Conservation (phyloP, 2,888 invertebrate species). For the Agriotes lineatus region DNA sequence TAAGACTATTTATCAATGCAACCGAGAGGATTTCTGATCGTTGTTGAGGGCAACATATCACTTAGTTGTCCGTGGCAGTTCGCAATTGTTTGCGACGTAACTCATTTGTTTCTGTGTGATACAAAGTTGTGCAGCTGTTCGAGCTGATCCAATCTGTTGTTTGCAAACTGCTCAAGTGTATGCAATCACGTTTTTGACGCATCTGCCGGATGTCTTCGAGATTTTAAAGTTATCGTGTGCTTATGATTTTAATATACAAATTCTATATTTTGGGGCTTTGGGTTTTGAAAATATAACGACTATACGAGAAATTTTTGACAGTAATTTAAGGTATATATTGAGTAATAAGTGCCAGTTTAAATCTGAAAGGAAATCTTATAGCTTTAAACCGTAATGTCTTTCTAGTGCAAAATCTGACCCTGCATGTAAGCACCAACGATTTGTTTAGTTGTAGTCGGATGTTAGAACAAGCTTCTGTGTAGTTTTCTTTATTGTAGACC, state of each 20-base stretch:
- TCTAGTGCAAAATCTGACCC: constrained; percentile 18
- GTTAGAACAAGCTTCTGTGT: neutral
- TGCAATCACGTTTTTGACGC: too few relatives aligned
- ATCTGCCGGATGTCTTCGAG: too few relatives aligned
- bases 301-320: too few relatives aligned
- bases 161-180: neutral
- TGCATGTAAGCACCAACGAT: neutral
- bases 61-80: constrained; percentile 7
- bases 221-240: too few relatives aligned
- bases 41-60: constrained; percentile 13
- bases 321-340: neutral
- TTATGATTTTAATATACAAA: too few relatives aligned
- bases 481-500: neutral
- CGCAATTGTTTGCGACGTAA: neutral
- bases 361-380: constrained; percentile 21
- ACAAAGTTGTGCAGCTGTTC: neutral
- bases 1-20: constrained; percentile 7
- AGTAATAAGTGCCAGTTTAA: constrained; percentile 21
- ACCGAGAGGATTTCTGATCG: neutral
- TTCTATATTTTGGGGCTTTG: too few relatives aligned
- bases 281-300: too few relatives aligned
- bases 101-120: neutral
- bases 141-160: neutral
- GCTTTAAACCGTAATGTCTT: constrained; percentile 42
- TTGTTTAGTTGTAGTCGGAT: too few relatives aligned